Base-by-base conservation (phyloP, 2,888 invertebrate genomes). In the Ophioninae sp. region DNA sequence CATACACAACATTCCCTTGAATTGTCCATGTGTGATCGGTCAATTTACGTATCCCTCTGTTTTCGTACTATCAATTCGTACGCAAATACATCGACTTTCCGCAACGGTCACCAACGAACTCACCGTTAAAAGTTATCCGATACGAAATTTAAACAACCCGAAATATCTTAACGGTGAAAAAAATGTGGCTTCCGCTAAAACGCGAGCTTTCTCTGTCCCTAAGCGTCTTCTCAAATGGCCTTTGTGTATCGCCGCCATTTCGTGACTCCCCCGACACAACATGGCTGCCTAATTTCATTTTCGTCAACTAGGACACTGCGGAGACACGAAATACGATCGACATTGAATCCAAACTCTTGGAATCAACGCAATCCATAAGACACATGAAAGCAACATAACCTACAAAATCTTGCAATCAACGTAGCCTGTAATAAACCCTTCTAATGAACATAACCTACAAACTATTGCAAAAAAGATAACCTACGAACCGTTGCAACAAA, bases 41-140 rank as follows among this genome's bases (percentile, higher is more conserved):
- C 72, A 75, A 84, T 84, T 84, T 84, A 72, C 81, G 79, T 76
- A 84, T 76, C 72, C 72, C 75, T 79, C 76, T 78, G 79, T 81
- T 84, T 79, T 65, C 67, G 75, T 59, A 81, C 79, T 75, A 84
- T 81, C 76, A 81, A 84, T 84, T 76, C 75, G 39, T 75, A 70
- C 65, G 84, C 50, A 79, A 84, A 81, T 70, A 21, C 70, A 57
- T 75, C 70, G 39, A 75, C 41, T 77, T 21, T 50, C 59, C n/a
- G 61, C 64, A 30, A 44, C 56, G 61, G 41, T 13, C 62, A 50
- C 59, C 59, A 67, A 44, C 57, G 59, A 70, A 81, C 56, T 76
- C 62, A 23, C 6, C 17, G 13, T 17, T 57, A 69, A 75, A 44
- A 7, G 17, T 5, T 56, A 39, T 41, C 37, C 39, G 67, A 65